phyloP scores from a whole-genome alignment of 2,797 vertebrate species.

The Staurois parvus region DNA sequence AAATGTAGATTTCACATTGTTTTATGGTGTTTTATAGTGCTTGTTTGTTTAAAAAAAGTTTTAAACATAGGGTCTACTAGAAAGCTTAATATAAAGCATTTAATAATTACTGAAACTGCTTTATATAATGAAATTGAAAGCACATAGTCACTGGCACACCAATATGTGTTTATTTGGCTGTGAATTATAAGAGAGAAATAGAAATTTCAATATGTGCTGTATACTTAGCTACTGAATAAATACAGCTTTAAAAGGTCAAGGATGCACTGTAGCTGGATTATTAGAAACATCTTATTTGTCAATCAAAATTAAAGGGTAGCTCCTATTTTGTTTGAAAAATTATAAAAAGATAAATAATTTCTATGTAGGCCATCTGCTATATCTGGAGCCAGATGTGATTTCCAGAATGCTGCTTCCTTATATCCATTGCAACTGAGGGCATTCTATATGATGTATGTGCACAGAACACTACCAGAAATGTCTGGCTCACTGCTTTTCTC shows the following conservation, averaged over 20 bases:
- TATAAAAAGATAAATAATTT: background rate
- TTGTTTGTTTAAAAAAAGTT: background rate
- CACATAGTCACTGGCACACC: conserved; percentile 6
- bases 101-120: conserved; percentile 6
- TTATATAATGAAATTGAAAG: conserved; percentile 16
- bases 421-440: too few species aligned
- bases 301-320: conserved; percentile 21
- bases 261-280: conserved; percentile 21
- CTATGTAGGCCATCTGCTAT: background rate
- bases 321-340: background rate
- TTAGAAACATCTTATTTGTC: conserved; percentile 35
- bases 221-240: conserved; percentile 43
- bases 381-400: background rate
- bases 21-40: background rate
- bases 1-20: too few species aligned
- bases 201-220: conserved; percentile 45
- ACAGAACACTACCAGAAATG: too few species aligned
- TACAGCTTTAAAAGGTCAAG: conserved; percentile 33
- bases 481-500: too few species aligned
- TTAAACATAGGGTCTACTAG: background rate
- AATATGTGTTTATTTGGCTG: conserved; percentile 30
- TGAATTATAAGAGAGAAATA: conserved; percentile 24
- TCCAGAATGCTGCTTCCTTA: background rate
- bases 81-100: background rate
- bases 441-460: too few species aligned